Base-by-base conservation (phyloP, 2,888 invertebrate genomes). In the Metopia argyrocephala region DNA sequence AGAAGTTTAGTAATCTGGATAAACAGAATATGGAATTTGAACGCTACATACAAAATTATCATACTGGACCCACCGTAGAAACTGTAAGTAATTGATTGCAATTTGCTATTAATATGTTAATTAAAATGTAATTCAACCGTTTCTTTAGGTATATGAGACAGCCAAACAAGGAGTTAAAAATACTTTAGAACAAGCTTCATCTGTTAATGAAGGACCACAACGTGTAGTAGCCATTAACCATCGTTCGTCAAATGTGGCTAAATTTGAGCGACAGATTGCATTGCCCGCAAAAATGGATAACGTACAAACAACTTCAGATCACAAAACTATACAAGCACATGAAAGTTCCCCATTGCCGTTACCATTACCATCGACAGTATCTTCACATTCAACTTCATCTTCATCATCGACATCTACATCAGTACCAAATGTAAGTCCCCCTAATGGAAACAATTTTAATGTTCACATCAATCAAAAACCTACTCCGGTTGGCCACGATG, bases 21-120 rank as follows among this genome's bases (percentile, higher is more conserved):
- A 87, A 86, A 2, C 87, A 89, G 62, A 89, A 89, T 59, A 88
- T 89, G 82, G 89, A 89, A 64, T 89, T 89, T 73, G 89, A 89
- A 71, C 86, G 89, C 3, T 89, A 89, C 76, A 89, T 89, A 54
- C 87, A 89, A 56, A 87, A 86, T 31, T 88, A 89, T 82, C 89
- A 89, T 45, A 88, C 86, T 79, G 88, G 88, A 75, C 89, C 89
- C 18, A 86, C 90, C 9, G 90, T 89, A 15, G 90, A 89, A 80
- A 89, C 89, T 31, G 89, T 89, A 57, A 83, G 85, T 83, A n/a
- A 6, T 52, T 50, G 15, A 5, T n/a, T 48, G 48, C 20, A 48
- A 9, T 28, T 3, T 18, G 9, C 5, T 54, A 54, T 15, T 25
- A 12, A 52, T 64, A 50, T 7, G 28, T 7, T 20, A 5, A 21